phyloP scores from a whole-genome alignment of 64 coral and sea anemone species.

The Hydrozoanthus tunicans region DNA sequence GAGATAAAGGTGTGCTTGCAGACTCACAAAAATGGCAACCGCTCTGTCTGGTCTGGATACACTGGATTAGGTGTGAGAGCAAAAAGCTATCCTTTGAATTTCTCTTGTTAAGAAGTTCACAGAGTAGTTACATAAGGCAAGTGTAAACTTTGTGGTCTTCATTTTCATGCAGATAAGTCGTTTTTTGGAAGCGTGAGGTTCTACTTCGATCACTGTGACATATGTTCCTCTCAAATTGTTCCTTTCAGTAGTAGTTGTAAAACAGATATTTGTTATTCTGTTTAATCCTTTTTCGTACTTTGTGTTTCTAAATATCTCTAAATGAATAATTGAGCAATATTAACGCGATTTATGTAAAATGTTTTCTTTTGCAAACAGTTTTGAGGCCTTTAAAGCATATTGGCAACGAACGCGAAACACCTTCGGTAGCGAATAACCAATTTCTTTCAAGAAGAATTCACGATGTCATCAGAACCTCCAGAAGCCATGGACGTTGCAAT shows the following conservation, averaged over 20 bases:
- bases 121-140: not conserved
- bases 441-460: not conserved
- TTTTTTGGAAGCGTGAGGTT: not conserved
- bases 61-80: not conserved
- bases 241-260: too few relatives aligned
- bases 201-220: not conserved
- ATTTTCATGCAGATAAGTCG: not conserved
- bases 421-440: not conserved
- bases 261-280: not conserved
- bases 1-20: not conserved
- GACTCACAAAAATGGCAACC: not conserved
- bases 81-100: not conserved
- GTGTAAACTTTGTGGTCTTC: not conserved
- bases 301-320: not conserved
- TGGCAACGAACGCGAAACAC: not conserved
- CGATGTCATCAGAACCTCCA: constrained; percentile 27
- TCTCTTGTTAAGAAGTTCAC: not conserved
- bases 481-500: constrained; percentile 34
- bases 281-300: constrained; percentile 9
- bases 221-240: too few relatives aligned
- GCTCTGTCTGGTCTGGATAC: too few relatives aligned
- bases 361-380: constrained; percentile 23
- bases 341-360: not conserved
- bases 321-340: not conserved
- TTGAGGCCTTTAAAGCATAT: not conserved